Evolutionary conservation across 2,888 invertebrate species (phyloP), one percentile per base, ranked within the genome.

Genomic region (Sepiola atlantica): DNA sequence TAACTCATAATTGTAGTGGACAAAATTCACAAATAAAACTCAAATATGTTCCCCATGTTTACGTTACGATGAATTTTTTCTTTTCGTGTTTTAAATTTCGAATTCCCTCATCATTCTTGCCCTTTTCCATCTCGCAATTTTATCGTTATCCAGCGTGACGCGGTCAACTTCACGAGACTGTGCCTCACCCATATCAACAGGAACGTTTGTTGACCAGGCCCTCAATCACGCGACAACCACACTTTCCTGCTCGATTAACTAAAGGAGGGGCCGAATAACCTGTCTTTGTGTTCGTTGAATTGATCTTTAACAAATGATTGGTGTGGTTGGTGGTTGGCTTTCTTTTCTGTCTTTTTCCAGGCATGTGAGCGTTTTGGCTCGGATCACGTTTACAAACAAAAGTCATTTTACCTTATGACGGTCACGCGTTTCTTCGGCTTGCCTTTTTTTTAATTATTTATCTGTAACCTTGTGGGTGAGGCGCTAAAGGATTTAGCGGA

Each of bases 141-240:
- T 10, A 10, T n/a, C n/a, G 77, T n/a, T 4, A n/a, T 32, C n/a
- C 77, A 77, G n/a, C n/a, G 77, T n/a, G 77, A 77, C 77, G n/a
- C n/a, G n/a, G n/a, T 77, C 77, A 77, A 77, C 77, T 77, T 77
- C 77, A 77, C 77, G 77, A n/a, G 77, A n/a, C 77, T 32, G n/a
- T 77, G 77, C 77, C 16, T 77, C 77, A 77, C n/a, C n/a, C 77
- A 77, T n/a, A 77, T n/a, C n/a, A 77, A 77, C 77, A 77, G 77
- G n/a, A 77, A 77, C 4, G 24, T 10, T n/a, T 14, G n/a, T 12
- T n/a, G 77, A n/a, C n/a, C 77, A n/a, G n/a, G n/a, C n/a, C 77
- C n/a, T 14, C 77, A 77, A 16, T 45, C 45, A 45, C 45, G 45
- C 45, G 45, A 45, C 45, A 45, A 45, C 8, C 77, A 77, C 77